phyloP scores from a whole-genome alignment of 2,113 vertebrate genomes.

The Siniperca chuatsi region DNA sequence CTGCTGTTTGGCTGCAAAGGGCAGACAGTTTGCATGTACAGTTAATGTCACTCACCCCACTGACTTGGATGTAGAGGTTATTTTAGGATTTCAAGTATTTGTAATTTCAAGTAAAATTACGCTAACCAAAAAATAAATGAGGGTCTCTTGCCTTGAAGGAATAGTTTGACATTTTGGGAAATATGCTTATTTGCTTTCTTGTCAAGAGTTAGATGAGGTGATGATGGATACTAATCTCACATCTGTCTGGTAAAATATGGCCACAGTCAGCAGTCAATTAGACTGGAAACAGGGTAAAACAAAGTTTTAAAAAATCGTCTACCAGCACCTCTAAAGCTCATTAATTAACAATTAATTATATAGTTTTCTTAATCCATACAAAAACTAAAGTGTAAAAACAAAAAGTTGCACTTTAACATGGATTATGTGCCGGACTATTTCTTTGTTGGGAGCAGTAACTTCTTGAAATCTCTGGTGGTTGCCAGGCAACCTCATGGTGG shows the following conservation, averaged over 20 bases:
- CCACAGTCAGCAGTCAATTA: not conserved
- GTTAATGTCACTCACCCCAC: not conserved
- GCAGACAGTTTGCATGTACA: constrained; percentile 19
- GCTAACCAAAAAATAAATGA: not conserved
- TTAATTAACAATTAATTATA: too few species aligned
- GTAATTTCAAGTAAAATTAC: not conserved
- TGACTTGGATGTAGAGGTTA: not conserved
- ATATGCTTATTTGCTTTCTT: not conserved
- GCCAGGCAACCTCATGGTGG: not conserved
- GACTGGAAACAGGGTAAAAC: not conserved
- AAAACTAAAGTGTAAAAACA: not conserved
- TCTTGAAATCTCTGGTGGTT: not conserved
- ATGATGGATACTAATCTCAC: not conserved
- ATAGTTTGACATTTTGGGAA: not conserved
- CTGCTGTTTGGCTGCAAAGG: constrained; percentile 27
- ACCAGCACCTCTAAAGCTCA: not conserved
- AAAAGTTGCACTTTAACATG: too few species aligned
- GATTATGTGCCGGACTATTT: not conserved
- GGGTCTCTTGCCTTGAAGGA: not conserved
- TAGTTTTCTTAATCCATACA: not conserved
- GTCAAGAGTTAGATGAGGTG: not conserved
- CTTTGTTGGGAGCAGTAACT: not conserved
- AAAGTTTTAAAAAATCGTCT: not conserved
- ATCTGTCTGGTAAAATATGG: not conserved
- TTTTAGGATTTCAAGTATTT: not conserved